Conservation (phyloP, 1,140 invertebrate genomes). For the Drosophila sulfurigaster region DNA sequence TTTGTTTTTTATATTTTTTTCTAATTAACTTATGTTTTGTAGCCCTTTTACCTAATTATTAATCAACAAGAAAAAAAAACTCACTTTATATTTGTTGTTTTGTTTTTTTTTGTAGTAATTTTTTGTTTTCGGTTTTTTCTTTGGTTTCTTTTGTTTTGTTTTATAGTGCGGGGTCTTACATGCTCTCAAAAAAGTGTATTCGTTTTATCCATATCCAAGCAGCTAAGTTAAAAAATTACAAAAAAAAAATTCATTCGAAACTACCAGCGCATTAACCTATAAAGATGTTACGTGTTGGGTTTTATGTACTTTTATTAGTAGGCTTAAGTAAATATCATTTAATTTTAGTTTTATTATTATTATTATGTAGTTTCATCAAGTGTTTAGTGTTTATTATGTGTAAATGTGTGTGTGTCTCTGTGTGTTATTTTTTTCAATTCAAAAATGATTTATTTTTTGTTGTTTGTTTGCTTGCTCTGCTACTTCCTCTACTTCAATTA, state of each 20-base stretch:
- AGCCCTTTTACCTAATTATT: slow-evolving; percentile 75
- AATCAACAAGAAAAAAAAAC: slow-evolving; percentile 79
- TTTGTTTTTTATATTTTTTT: slow-evolving; percentile 39
- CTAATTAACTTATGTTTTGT: slow-evolving; percentile 64
- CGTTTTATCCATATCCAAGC: slow-evolving; percentile 54
- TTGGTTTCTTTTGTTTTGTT: slow-evolving; percentile 22
- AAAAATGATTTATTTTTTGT: slow-evolving; percentile 17
- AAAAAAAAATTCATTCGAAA: slow-evolving; percentile 64
- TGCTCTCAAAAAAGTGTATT: slow-evolving; percentile 32
- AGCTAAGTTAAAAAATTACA: slow-evolving; percentile 71
- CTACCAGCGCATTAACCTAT: slow-evolving; percentile 71
- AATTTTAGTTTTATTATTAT: slow-evolving; percentile 9
- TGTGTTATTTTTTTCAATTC: slow-evolving; percentile 12
- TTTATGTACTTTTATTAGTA: slow-evolving; percentile 31
- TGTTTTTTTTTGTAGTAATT: slow-evolving; percentile 20
- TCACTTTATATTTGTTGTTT: slow-evolving; percentile 42
- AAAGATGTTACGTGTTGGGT: slow-evolving; percentile 45
- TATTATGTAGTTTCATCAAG: slow-evolving; percentile 22
- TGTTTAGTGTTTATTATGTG: slow-evolving; percentile 25
- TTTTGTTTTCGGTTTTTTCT: slow-evolving; percentile 15
- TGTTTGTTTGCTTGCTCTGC: not conserved
- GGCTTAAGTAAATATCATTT: slow-evolving; percentile 50
- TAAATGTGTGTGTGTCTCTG: slow-evolving; percentile 6
- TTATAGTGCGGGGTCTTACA: not conserved
- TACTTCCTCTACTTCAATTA: not conserved